Conservation (phyloP, 2,888 invertebrate species). For the Exocentrus adspersus region DNA sequence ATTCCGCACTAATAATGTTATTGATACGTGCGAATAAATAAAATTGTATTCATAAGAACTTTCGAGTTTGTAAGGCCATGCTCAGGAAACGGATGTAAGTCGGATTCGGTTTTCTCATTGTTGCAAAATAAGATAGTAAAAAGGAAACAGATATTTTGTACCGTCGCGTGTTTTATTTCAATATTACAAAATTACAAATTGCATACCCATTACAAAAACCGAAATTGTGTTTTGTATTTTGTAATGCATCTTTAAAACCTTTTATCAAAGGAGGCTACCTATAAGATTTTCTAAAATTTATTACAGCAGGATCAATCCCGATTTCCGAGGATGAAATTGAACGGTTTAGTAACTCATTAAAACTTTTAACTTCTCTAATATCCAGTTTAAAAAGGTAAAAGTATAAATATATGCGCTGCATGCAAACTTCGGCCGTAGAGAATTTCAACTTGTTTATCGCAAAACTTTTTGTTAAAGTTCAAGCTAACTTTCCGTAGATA, state of each 20-base stretch:
- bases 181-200: no score
- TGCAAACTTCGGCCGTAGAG: not conserved
- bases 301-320: constrained; percentile 8
- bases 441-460: not conserved
- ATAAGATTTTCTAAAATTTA: no score
- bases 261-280: no score
- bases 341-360: not conserved
- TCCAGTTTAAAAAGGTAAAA: not conserved
- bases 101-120: not conserved
- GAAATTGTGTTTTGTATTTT: no score
- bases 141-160: no score
- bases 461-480: no score
- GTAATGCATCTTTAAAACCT: no score
- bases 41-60: not conserved
- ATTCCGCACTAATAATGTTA: not conserved
- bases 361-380: not conserved
- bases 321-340: constrained; percentile 1
- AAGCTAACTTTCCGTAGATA: no score
- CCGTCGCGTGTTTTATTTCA: no score
- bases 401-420: not conserved
- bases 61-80: not conserved
- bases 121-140: constrained; percentile 12
- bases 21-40: not conserved
- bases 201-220: no score
- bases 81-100: not conserved